Percentiles rank a stretch among this genome's conserved stretches.
phyloP scores from a whole-genome alignment of 2,113 vertebrate genomes.

The Odocoileus hemionus region DNA sequence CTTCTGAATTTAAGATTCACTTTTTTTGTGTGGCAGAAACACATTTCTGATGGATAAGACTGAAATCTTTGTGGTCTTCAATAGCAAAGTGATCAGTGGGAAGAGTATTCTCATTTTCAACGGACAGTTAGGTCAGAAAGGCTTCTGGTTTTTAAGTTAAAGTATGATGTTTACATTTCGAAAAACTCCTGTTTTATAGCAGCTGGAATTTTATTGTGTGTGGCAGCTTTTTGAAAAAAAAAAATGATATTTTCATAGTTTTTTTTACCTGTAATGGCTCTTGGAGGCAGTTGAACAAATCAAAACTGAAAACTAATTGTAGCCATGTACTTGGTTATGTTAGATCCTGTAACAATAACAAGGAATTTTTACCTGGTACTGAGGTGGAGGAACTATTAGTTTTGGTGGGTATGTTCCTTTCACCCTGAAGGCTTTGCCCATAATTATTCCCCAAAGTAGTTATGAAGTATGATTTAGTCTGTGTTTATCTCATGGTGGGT shows the following conservation, averaged over 20 bases:
- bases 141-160: neutral
- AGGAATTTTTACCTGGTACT: neutral
- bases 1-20: neutral
- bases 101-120: neutral
- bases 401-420: neutral
- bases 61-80: neutral
- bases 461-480: neutral
- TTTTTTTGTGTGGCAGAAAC: neutral
- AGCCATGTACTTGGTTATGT: neutral
- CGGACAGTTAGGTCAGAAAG: neutral
- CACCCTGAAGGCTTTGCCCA: neutral
- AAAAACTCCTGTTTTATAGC: neutral
- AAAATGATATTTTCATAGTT: neutral
- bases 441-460: neutral
- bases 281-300: neutral
- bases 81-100: neutral
- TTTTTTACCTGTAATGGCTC: neutral
- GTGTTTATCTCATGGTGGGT: neutral
- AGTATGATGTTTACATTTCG: neutral
- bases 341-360: neutral
- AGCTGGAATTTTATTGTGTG: conserved; percentile 25
- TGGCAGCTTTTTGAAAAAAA: neutral
- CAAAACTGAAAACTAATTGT: neutral
- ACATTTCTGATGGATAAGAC: neutral
- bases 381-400: neutral